Evolutionary conservation across 2,113 vertebrate species (phyloP), one percentile per base, ranked within the genome.

Genomic region (Corapipo altera): DNA sequence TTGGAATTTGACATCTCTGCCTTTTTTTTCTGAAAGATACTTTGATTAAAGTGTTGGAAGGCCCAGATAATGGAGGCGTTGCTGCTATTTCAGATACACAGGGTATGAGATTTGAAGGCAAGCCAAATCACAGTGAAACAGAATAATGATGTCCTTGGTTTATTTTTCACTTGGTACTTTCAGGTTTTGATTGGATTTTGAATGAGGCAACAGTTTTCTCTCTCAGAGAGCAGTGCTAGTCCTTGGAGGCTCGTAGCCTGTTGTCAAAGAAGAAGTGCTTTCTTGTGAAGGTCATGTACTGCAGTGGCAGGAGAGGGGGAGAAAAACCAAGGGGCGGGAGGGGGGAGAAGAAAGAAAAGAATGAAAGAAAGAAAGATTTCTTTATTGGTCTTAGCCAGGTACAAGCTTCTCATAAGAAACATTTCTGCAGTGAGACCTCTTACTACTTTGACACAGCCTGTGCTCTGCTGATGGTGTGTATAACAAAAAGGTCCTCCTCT

Each of bases 61-160:
- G 77, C 71, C 96, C 59, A 77, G 81, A 91, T 97, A 96, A 97
- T 94, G 94, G 96, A 97, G 95, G 94, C 62, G 27, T 93, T 95
- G 46, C 84, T 97, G 79, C 94, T 97, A 89, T 98, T 98, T 97
- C 93, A 97, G 91, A 96, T 96, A 95, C 67, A 97, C 71, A 43
- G 88, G 14, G 72, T 96, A 97, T 96, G 92, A 92, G 90, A 95
- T 89, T 97, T 97, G 97, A 98, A 97, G 92, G 69, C 66, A 91
- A 97, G 96, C 93, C 93, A 97, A 96, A 96, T 97, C 92, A 97
- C 93, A 97, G 78, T 95, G 95, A 98, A 91, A 95, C 13, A n/a
- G 88, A 98, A 98, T 97, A 96, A 97, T 94, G 70, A 97, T 97
- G 97, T 96, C 96, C 96, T 98, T 98, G 96, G 91, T 96, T 98